Evolutionary conservation across 1,140 invertebrate genomes (phyloP).

Genomic region (Cherax destructor): DNA sequence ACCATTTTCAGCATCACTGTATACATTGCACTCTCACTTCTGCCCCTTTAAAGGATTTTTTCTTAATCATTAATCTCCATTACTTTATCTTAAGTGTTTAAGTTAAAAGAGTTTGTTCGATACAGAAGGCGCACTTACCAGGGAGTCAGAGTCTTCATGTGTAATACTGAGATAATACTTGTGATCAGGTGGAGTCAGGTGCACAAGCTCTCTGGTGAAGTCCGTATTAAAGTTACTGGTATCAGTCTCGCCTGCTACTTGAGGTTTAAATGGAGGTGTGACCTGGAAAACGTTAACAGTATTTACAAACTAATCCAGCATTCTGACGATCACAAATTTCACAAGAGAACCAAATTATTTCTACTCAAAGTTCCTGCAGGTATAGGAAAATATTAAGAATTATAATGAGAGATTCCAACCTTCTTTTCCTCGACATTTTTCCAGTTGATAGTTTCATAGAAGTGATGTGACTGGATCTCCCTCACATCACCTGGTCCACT

Average conservation of each 20-base stretch:
- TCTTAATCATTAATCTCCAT: too few species aligned
- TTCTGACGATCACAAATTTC: too few species aligned
- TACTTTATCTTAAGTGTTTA: too few species aligned
- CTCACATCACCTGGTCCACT: conserved; percentile 95
- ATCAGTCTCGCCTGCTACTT: conserved; percentile 97
- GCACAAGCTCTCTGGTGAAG: conserved; percentile 98
- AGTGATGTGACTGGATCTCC: conserved; percentile 93
- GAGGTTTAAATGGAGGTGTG: conserved; percentile 94
- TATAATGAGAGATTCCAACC: conserved; percentile 75
- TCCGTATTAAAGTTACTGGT: conserved; percentile 98
- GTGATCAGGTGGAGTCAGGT: conserved; percentile 92
- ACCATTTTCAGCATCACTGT: too few species aligned
- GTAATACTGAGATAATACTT: conserved; percentile 32
- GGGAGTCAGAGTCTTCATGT: conserved; percentile 36
- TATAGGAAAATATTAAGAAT: too few species aligned
- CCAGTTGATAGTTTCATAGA: conserved; percentile 95
- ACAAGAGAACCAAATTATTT: too few species aligned
- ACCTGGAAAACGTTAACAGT: conserved; percentile 78
- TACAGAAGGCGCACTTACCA: conserved; percentile 20
- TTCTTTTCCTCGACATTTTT: conserved; percentile 90
- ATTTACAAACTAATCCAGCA: too few species aligned
- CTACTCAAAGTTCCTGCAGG: too few species aligned
- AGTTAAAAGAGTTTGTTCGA: too few species aligned
- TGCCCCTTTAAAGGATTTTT: too few species aligned
- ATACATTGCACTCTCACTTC: too few species aligned